A percentile compares a stretch with the other conserved stretches of the same genome.
phyloP scores from a whole-genome alignment of 64 coral and sea anemone genomes.

The Trachythela sp. region DNA sequence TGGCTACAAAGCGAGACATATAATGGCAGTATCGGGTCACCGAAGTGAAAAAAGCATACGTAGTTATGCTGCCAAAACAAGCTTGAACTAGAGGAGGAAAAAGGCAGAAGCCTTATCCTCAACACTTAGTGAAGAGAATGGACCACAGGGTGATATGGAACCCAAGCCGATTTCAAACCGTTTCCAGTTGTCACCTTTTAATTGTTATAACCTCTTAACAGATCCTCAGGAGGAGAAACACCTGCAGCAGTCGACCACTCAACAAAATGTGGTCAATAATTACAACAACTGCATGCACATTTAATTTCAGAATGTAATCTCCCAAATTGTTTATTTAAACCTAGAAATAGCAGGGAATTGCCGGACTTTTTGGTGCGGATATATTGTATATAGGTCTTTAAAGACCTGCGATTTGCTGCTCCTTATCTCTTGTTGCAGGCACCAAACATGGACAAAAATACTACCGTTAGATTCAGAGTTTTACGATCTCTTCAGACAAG shows the following conservation, averaged over 20 bases:
- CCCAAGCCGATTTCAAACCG: neutral
- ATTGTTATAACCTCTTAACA: neutral
- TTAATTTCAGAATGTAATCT: neutral
- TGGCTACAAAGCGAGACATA: constrained; percentile 49
- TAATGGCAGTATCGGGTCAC: constrained; percentile 54
- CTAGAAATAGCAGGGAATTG: too few relatives aligned
- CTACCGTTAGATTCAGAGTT: too few relatives aligned
- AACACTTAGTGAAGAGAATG: neutral
- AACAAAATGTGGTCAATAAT: neutral
- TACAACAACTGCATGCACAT: constrained; percentile 25
- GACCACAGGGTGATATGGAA: constrained; percentile 3
- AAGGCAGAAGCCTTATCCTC: constrained; percentile 31
- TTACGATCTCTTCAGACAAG: too few relatives aligned
- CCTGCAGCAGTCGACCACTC: neutral
- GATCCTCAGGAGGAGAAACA: constrained; percentile 12
- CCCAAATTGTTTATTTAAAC: too few relatives aligned
- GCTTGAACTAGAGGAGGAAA: constrained; percentile 34
- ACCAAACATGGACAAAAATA: too few relatives aligned
- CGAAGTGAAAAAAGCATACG: constrained; percentile 48
- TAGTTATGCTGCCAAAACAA: constrained; percentile 41
- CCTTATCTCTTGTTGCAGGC: too few relatives aligned
- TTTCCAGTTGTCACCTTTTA: neutral
- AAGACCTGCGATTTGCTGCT: too few relatives aligned
- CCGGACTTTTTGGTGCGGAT: too few relatives aligned
- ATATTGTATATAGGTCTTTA: too few relatives aligned